phyloP scores from a whole-genome alignment of 2,113 vertebrate genomes.

The Dasyornis broadbenti region DNA sequence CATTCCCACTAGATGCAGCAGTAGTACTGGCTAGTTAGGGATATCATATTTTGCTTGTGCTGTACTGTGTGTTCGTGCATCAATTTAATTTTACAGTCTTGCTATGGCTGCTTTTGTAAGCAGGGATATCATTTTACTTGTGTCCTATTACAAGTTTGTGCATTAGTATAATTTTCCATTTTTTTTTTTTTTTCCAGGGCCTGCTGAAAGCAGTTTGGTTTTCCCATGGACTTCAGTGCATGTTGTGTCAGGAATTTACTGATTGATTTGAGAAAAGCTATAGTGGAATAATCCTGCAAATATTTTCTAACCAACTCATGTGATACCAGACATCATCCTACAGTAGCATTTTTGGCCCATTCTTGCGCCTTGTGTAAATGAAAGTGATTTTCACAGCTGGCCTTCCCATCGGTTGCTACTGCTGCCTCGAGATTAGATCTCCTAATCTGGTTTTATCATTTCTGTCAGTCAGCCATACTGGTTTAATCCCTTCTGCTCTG shows the following conservation, averaged over 20 bases:
- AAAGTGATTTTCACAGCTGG: slow-evolving; percentile 51
- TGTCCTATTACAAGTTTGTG: neutral
- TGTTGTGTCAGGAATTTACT: neutral
- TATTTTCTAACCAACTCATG: neutral
- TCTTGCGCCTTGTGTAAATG: neutral
- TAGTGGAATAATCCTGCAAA: neutral
- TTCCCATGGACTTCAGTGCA: neutral
- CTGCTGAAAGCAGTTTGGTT: neutral
- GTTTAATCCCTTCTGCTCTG: slow-evolving; percentile 15
- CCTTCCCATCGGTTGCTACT: slow-evolving; percentile 37
- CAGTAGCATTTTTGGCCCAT: neutral
- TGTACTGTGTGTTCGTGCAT: neutral
- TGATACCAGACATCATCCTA: neutral
- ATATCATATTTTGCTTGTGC: neutral
- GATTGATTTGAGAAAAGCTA: neutral
- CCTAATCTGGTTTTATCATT: slow-evolving; percentile 58
- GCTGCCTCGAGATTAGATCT: slow-evolving; percentile 2
- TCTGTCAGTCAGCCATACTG: neutral
- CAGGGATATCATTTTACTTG: neutral
- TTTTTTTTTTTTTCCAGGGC: neutral
- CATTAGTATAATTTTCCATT: neutral
- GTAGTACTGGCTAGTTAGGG: neutral
- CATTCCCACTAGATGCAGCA: neutral
- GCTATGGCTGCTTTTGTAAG: neutral
- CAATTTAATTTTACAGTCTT: neutral